Conservation (phyloP, 2,797 vertebrate genomes). For the Heteromormyrus szaboi region DNA sequence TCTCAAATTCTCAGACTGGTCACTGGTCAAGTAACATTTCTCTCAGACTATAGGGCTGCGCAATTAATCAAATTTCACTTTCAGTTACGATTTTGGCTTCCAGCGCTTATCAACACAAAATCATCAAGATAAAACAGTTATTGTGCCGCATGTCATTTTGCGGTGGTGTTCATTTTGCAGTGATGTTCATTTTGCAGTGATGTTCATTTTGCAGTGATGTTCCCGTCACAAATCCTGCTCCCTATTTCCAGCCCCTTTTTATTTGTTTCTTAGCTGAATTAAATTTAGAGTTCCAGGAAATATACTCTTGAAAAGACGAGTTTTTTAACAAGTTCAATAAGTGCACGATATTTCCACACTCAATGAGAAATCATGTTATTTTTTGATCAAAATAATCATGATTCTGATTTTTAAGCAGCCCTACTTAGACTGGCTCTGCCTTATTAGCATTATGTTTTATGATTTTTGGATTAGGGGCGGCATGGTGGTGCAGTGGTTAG, state of each 20-base stretch:
- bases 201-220: too few relatives aligned
- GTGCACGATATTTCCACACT: neutral
- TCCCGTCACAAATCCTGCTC: neutral
- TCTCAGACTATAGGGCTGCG: neutral
- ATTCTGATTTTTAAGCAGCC: neutral
- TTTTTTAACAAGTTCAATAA: neutral
- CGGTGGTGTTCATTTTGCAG: too few relatives aligned
- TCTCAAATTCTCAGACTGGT: neutral
- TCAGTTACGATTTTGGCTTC: neutral
- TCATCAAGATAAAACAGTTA: neutral
- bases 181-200: too few relatives aligned
- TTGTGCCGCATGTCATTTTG: neutral
- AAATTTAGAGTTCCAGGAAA: neutral
- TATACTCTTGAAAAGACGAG: neutral
- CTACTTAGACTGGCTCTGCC: neutral
- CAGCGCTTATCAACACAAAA: neutral
- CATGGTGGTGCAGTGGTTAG: too few relatives aligned
- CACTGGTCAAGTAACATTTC: neutral
- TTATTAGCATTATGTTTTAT: too few relatives aligned
- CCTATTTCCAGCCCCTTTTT: neutral
- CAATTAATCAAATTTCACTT: neutral
- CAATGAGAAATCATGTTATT: neutral
- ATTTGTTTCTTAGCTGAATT: neutral
- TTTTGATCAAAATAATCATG: neutral
- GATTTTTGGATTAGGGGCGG: too few relatives aligned